Percentiles rank a stretch among this genome's conserved stretches.
Evolutionary conservation across 92 coral and sea anemone species (phyloP).

Genomic region (Montipora capitata): DNA sequence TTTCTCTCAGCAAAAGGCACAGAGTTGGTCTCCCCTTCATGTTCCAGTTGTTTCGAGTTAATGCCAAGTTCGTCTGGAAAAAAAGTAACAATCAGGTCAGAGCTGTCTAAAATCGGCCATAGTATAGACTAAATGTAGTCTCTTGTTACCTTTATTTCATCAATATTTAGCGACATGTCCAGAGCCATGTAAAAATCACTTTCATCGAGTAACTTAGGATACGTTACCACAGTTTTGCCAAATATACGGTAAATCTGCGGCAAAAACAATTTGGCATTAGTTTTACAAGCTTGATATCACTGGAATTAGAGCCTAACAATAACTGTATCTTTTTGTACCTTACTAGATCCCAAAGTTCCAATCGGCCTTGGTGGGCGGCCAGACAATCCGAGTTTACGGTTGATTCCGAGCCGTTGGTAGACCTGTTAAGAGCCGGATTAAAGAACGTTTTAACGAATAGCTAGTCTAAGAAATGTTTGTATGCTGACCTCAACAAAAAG

Average conservation of each 20-base stretch:
- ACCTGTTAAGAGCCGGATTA: conserved; percentile 61
- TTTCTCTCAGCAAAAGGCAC: conserved; percentile 90
- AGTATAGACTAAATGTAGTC: not conserved
- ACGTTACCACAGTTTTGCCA: conserved; percentile 94
- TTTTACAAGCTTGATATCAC: too few relatives aligned
- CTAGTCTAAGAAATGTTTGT: too few relatives aligned
- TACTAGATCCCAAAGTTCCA: conserved; percentile 96
- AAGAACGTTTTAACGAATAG: not conserved
- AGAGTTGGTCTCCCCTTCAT: conserved; percentile 97
- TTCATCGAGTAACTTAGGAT: conserved; percentile 96
- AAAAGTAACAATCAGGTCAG: not conserved
- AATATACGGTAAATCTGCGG: conserved; percentile 92
- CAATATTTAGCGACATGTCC: conserved; percentile 96
- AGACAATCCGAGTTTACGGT: conserved; percentile 88
- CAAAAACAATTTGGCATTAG: not conserved
- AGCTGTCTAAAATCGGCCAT: not conserved
- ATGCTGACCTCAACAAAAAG: too few relatives aligned
- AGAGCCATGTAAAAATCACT: conserved; percentile 95
- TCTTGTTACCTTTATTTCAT: conserved; percentile 90
- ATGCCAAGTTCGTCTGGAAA: conserved; percentile 85
- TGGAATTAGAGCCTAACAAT: not conserved
- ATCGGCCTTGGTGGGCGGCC: conserved; percentile 97
- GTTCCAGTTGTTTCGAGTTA: conserved; percentile 97
- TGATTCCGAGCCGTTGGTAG: conserved; percentile 94
- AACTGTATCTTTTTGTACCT: conserved; percentile 60